Evolutionary conservation across 2,888 invertebrate genomes (phyloP).

Genomic region (Zeuzera pyrina): DNA sequence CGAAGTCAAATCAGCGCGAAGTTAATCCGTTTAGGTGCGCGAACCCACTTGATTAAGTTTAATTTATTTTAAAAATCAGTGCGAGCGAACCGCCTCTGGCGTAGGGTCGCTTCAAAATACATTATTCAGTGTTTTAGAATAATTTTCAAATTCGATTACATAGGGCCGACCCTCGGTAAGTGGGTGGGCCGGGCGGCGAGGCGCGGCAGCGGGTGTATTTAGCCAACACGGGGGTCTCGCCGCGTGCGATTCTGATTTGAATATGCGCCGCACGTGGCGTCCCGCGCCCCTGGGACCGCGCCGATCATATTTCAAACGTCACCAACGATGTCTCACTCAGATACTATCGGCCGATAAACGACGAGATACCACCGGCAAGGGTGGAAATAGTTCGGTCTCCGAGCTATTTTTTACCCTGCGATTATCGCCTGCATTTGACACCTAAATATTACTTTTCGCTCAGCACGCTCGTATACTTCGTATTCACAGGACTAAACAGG

Average conservation of each 20-base stretch:
- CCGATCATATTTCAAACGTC: slow-evolving; percentile 74
- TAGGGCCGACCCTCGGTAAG: slow-evolving; percentile 71
- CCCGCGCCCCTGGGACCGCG: slow-evolving; percentile 59
- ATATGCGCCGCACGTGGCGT: slow-evolving; percentile 70
- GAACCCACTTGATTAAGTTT: slow-evolving; percentile 73
- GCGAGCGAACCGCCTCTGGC: slow-evolving; percentile 59
- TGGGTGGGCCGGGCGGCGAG: slow-evolving; percentile 53
- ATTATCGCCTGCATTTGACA: slow-evolving; percentile 71
- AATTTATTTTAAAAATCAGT: slow-evolving; percentile 73
- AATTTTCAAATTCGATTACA: slow-evolving; percentile 75
- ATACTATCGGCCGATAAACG: slow-evolving; percentile 70
- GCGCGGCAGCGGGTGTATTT: slow-evolving; percentile 64
- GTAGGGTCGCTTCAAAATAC: slow-evolving; percentile 63
- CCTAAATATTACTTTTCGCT: slow-evolving; percentile 71
- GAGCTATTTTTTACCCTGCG: slow-evolving; percentile 66
- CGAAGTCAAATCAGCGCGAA: slow-evolving; percentile 69
- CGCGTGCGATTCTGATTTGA: slow-evolving; percentile 71
- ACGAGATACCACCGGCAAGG: slow-evolving; percentile 56
- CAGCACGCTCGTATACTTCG: too few species aligned
- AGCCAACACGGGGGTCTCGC: slow-evolving; percentile 71
- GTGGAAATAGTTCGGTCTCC: slow-evolving; percentile 54
- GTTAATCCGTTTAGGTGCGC: slow-evolving; percentile 73
- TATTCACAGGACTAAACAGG: too few species aligned
- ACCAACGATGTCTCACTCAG: slow-evolving; percentile 72
- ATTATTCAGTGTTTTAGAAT: slow-evolving; percentile 75